Base-by-base conservation (phyloP, 2,113 vertebrate species). In the Amblyornis subalaris region DNA sequence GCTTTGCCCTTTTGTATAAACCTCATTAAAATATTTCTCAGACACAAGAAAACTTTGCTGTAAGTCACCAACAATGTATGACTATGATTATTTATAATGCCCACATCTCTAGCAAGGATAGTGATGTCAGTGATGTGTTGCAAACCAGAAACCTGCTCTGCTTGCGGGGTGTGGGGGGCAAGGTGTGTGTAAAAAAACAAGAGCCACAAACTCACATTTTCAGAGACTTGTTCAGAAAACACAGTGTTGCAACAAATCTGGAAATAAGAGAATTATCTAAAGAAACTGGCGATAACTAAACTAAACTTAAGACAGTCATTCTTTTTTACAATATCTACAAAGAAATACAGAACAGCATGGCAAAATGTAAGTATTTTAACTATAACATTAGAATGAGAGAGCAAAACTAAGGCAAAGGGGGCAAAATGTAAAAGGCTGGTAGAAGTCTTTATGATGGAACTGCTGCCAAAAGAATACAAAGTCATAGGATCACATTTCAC, bases 121-220 rank as follows among this genome's bases (percentile, higher is more conserved):
- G 29, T 53, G 38, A 61, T 21, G 12, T 48, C 65, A 78, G 18
- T 38, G 36, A 55, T 17, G 11, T 29, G 66, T 48, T 44, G 74
- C 28, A 85, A 81, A 88, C 17, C 48, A 90, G 65, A 85, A 65
- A 47, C 2, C 12, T 6, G 18, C 7, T 78, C 29, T 14, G 1
- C 36, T 28, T 3, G 0, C 1, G 28, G 13, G 3, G 4, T 14
- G 7, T 24, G 35, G 16, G 13, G 23, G 14, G 14, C 9, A 53
- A 33, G 18, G 7, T 22, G 4, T 36, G 23, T 9, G 18, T 19
- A n/a, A 71, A 83, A 54, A 24, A 33, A 13, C 2, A 75, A 26
- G 6, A 42, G 14, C 12, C n/a, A 48, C 33, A 66, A 23, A 79
- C 13, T 44, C 21, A 53, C 25, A 35, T 66, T 66, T 83, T 83